phyloP scores from a whole-genome alignment of 92 coral and sea anemone genomes.

The Heliopora coerulea region DNA sequence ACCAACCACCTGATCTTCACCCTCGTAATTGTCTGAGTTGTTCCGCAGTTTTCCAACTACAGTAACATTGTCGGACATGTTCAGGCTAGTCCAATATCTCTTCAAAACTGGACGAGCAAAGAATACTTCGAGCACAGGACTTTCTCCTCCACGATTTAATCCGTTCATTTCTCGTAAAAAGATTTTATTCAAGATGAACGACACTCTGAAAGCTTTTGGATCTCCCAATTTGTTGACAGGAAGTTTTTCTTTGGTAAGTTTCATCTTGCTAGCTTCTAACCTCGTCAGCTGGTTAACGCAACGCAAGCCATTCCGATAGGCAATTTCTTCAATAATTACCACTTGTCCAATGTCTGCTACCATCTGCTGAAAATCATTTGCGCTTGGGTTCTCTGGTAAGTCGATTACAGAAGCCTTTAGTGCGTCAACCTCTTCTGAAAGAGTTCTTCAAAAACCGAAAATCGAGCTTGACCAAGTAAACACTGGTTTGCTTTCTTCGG shows the following conservation, averaged over 20 bases:
- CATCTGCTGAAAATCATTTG: conserved; percentile 33
- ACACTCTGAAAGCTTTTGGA: conserved; percentile 19
- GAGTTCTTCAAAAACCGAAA: conserved; percentile 61
- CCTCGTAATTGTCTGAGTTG: too few species aligned
- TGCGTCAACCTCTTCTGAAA: conserved; percentile 45
- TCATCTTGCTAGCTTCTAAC: neutral
- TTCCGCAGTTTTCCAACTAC: too few species aligned
- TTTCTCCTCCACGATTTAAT: neutral
- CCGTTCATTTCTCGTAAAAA: conserved; percentile 18
- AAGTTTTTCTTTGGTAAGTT: neutral
- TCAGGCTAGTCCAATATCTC: too few species aligned
- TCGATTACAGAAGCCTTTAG: conserved; percentile 44
- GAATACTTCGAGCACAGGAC: conserved; percentile 35
- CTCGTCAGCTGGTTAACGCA: conserved; percentile 50
- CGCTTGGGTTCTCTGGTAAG: conserved; percentile 25
- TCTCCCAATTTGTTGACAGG: neutral
- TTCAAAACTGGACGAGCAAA: conserved; percentile 1
- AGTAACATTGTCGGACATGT: too few species aligned
- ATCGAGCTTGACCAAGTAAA: conserved; percentile 50
- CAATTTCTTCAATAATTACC: conserved; percentile 49
- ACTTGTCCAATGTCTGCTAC: conserved; percentile 34
- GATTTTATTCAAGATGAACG: conserved; percentile 27
- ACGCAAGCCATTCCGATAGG: conserved; percentile 49
- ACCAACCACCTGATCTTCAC: too few species aligned
- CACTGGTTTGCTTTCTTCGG: neutral